Conservation (phyloP, 1,140 invertebrate genomes). For the Heliconius eleuchia region DNA sequence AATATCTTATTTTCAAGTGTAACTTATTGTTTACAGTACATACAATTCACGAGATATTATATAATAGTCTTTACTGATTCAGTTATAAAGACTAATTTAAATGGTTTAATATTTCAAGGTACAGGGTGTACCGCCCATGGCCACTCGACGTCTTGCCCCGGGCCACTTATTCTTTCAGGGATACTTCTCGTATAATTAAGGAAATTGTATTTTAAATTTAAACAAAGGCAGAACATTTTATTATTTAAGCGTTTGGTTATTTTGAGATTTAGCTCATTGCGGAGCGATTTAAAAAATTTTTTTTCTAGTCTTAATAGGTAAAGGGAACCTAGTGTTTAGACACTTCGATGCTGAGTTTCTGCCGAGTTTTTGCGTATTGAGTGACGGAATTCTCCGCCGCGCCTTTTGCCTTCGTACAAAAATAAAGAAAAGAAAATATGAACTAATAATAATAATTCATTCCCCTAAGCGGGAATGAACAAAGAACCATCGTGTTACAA, state of each 20-base stretch:
- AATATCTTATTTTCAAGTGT: slow-evolving; percentile 8
- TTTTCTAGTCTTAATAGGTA: too few relatives aligned
- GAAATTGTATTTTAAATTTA: slow-evolving; percentile 55
- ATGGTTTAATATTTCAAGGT: slow-evolving; percentile 13
- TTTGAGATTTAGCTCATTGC: not conserved
- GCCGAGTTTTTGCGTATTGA: too few relatives aligned
- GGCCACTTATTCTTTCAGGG: slow-evolving; percentile 47
- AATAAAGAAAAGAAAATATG: too few relatives aligned
- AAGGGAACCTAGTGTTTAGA: too few relatives aligned
- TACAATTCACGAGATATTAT: not conserved
- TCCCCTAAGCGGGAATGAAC: too few relatives aligned
- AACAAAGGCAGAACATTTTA: slow-evolving; percentile 45
- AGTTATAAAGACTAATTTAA: slow-evolving; percentile 20
- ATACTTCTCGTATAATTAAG: slow-evolving; percentile 56
- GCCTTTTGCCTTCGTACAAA: too few relatives aligned
- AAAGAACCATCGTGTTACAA: too few relatives aligned
- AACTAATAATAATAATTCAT: too few relatives aligned
- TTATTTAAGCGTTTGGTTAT: slow-evolving; percentile 37
- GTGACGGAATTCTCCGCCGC: too few relatives aligned
- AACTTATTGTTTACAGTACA: not conserved
- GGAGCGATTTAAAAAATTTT: not conserved
- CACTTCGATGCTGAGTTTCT: too few relatives aligned
- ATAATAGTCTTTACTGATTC: slow-evolving; percentile 4
- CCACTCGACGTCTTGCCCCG: slow-evolving; percentile 21
- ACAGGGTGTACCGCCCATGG: not conserved